A percentile compares a stretch with the other conserved stretches of the same genome.
These are phyloP conservation scores for Platycercus adscitus DNA, from an alignment of 2,113 vertebrate species.

Conservation along the genomic window DNA sequence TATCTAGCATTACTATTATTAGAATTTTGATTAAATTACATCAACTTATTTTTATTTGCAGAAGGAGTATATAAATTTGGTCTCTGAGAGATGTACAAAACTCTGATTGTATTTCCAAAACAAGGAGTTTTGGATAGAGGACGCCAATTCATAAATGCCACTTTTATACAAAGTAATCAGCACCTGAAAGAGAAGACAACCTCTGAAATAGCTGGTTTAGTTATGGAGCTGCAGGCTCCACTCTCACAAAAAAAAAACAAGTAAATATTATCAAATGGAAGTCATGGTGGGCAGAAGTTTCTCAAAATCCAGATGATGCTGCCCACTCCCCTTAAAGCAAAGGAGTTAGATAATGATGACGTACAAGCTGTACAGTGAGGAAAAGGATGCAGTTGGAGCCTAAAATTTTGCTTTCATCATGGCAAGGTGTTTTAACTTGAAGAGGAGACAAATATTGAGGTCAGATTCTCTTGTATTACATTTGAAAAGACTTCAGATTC, in stretches of 20 bases:
- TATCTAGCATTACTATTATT: background rate
- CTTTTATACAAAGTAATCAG: background rate
- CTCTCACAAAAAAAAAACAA: background rate
- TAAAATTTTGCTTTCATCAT: background rate
- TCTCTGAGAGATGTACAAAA: background rate
- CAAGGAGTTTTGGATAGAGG: background rate
- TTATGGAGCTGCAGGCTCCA: background rate
- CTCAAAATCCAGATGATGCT: background rate
- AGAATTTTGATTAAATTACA: background rate
- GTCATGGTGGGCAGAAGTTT: background rate
- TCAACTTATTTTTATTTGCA: background rate
- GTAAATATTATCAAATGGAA: background rate
- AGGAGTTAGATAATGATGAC: background rate
- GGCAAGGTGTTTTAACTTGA: background rate
- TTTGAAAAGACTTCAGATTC: background rate
- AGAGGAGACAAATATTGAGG: background rate
- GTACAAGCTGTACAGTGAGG: background rate
- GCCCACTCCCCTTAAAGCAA: background rate
- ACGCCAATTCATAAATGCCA: accelerated
- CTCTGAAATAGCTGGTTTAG: background rate
- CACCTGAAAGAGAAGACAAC: background rate
- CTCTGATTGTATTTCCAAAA: background rate
- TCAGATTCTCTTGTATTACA: background rate
- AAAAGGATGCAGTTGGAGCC: background rate
- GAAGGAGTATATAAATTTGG: background rate